Percentiles rank a stretch among this genome's conserved stretches.
phyloP scores from a whole-genome alignment of 2,797 vertebrate species.

The Iguana delicatissima region DNA sequence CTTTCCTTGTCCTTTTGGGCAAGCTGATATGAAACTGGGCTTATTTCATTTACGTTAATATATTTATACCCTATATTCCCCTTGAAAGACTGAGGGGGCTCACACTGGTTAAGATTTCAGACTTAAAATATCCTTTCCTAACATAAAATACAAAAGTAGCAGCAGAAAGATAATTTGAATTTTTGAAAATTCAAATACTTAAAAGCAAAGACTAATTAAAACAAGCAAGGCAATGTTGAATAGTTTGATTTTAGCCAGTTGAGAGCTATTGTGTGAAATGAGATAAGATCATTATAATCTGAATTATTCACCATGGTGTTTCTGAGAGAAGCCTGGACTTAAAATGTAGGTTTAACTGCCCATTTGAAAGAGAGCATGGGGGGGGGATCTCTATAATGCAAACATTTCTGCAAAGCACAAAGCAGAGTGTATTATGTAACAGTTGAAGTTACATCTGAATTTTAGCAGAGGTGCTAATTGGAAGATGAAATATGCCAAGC shows the following conservation, averaged over 20 bases:
- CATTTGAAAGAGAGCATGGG: not conserved
- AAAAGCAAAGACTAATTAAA: not conserved
- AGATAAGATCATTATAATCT: not conserved
- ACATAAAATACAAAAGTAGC: not conserved
- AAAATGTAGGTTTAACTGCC: not conserved
- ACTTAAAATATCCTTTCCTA: not conserved
- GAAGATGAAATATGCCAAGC: not conserved
- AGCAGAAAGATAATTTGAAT: not conserved
- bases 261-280: not conserved
- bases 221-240: not conserved
- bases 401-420: constrained; percentile 7
- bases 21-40: not conserved
- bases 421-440: not conserved
- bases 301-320: not conserved
- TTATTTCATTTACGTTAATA: not conserved
- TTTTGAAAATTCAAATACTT: not conserved
- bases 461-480: not conserved
- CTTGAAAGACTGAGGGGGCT: not conserved
- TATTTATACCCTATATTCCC: not conserved
- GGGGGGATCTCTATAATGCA: not conserved
- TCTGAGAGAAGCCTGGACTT: not conserved
- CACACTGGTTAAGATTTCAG: not conserved
- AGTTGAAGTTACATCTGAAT: not conserved
- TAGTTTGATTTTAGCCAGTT: not conserved
- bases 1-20: not conserved